Percentiles rank a stretch among this genome's conserved stretches.
These are phyloP conservation scores for Rhabdomys dilectus DNA, from an alignment of 2,113 vertebrate species.

Conservation along the genomic window DNA sequence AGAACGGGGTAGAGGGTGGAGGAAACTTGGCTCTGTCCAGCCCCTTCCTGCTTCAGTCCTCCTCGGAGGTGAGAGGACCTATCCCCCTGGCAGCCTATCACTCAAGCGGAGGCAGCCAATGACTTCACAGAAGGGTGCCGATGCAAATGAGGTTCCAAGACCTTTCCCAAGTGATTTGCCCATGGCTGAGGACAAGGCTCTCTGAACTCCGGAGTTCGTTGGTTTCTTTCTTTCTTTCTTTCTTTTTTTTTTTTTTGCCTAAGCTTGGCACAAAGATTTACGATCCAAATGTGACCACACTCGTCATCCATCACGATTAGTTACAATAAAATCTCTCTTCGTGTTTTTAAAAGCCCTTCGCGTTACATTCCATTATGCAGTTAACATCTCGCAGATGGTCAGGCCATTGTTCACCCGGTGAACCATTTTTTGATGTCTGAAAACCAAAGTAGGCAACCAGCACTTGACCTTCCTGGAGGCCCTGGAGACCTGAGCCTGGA, in stretches of 20 bases:
- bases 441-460: constrained; percentile 65
- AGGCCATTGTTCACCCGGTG: constrained; percentile 65
- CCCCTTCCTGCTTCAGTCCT: background rate
- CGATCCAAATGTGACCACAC: constrained; percentile 77
- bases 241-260: constrained; percentile 36
- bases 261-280: constrained; percentile 83
- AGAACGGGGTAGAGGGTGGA: background rate
- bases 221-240: background rate
- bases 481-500: constrained; percentile 40
- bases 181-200: constrained; percentile 65
- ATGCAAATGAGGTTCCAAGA: constrained; percentile 73
- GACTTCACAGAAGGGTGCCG: constrained; percentile 60
- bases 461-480: constrained; percentile 43
- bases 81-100: background rate
- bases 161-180: constrained; percentile 58
- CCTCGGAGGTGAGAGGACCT: background rate
- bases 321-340: constrained; percentile 86
- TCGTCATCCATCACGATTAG: constrained; percentile 85
- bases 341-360: constrained; percentile 86
- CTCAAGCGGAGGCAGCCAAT: constrained; percentile 40
- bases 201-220: constrained; percentile 69
- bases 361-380: constrained; percentile 84
- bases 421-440: constrained; percentile 71
- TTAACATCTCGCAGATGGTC: constrained; percentile 80
- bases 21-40: background rate